These are phyloP conservation scores for Alaudala cheleensis DNA, from an alignment of 2,113 vertebrate genomes.

Conservation along the genomic window DNA sequence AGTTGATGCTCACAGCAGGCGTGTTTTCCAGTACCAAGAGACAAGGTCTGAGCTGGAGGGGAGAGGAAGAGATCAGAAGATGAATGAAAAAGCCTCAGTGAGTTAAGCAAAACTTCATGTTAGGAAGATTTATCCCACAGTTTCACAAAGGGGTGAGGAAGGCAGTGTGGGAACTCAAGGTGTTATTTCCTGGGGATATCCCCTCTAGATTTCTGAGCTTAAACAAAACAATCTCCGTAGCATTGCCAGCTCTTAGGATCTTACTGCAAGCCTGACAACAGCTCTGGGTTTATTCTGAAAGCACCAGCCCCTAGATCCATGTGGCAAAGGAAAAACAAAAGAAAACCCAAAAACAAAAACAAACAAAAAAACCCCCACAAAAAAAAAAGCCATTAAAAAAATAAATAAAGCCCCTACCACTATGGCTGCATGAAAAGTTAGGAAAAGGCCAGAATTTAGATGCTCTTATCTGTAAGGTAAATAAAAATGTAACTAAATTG, in stretches of 20 bases:
- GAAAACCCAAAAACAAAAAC: not conserved
- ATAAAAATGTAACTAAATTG: not conserved
- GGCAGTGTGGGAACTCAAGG: slow-evolving; percentile 21
- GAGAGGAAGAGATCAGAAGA: not conserved
- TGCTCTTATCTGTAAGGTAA: not conserved
- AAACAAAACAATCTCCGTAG: not conserved
- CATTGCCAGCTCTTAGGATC: not conserved
- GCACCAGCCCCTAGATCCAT: not conserved
- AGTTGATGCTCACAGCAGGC: accelerated
- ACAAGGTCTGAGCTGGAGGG: not conserved
- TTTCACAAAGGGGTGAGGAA: not conserved
- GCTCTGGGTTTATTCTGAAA: not conserved
- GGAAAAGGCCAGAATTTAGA: not conserved
- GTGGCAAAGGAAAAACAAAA: not conserved
- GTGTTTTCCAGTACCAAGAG: not conserved
- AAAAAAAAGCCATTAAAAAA: not conserved
- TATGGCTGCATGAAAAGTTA: not conserved
- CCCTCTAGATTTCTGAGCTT: not conserved
- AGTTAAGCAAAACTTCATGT: not conserved
- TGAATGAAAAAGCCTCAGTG: not conserved
- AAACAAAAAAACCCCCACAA: too few species aligned
- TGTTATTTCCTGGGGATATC: slow-evolving; percentile 44
- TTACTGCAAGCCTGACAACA: not conserved
- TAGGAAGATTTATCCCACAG: not conserved
- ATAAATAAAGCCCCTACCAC: not conserved